Base-by-base conservation (phyloP, 2,113 vertebrate species). In the Capricornis sumatraensis region DNA sequence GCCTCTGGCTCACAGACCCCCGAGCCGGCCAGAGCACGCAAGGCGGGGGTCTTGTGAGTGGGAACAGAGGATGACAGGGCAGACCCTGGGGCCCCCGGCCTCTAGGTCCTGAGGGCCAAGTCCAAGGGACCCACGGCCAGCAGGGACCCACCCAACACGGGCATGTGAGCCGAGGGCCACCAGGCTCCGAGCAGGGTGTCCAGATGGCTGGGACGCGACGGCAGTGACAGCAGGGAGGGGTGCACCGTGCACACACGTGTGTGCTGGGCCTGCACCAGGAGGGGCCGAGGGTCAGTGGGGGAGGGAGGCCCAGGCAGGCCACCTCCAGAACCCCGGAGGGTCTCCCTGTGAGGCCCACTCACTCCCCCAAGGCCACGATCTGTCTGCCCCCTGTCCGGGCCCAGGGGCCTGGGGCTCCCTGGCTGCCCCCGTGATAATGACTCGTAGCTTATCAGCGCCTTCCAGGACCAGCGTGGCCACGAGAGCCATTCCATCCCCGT, bases 81-180 rank as follows among this genome's bases (percentile, higher is more conserved):
- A 58, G 62, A 10, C 6, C 43, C 40, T 5, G 4, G 17, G 36
- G 36, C 21, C 52, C 25, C 28, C 2, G 17, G 43, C 33, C 43
- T 5, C 92, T 3, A 2, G 13, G n/a, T 13, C 36, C 55, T 30
- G 14, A 47, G 16, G 19, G 33, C 55, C 33, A 19, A 23, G 88
- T 7, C 47, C 17, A 13, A 15, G 4, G 12, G 67, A 71, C 53
- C 25, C 11, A 30, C 33, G 1, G 53, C 25, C 13, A 2, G 67
- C 58, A 19, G 6, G 15, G 19, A 40, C 60, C 58, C 5, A 16
- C 64, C 88, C 16, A 7, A 27, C 1, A 0, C 0, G 1, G 43
- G 53, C 25, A 5, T 1, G 0, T 0, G 4, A 60, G 28, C 36
- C 1, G 0, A 33, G 0, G 8, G 74, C 57, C 1, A 2, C 33